phyloP scores from a whole-genome alignment of 1,140 invertebrate genomes.

The Drosophila murphyi region DNA sequence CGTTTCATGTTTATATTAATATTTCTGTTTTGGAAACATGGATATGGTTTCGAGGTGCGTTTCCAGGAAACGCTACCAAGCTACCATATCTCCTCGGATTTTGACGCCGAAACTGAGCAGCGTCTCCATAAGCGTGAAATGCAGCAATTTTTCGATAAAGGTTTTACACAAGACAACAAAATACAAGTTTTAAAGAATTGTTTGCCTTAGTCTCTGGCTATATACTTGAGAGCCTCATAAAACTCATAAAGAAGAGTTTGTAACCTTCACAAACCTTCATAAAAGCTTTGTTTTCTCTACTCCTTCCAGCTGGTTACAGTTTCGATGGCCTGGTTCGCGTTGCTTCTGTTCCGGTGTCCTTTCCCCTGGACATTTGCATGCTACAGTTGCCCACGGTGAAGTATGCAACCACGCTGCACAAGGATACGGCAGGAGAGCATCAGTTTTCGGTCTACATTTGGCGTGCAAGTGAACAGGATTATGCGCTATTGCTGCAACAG shows the following conservation, averaged over 20 bases:
- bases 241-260: no score
- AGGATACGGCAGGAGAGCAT: conserved; percentile 47
- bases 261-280: no score
- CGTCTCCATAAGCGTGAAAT: not conserved
- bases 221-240: no score
- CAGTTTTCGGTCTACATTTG: conserved; percentile 71
- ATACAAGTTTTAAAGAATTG: not conserved
- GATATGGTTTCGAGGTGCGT: not conserved
- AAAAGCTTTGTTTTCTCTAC: not conserved
- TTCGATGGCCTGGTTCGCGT: conserved; percentile 71
- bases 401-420: conserved; percentile 74
- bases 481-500: conserved; percentile 44
- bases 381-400: conserved; percentile 63
- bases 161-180: not conserved
- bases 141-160: not conserved
- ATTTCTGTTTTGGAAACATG: not conserved
- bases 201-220: no score
- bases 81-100: not conserved
- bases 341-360: conserved; percentile 74
- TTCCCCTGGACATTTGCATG: conserved; percentile 82
- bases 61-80: not conserved
- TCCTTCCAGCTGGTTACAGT: conserved; percentile 58
- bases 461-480: conserved; percentile 43
- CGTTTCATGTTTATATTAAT: not conserved
- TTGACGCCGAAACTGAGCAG: not conserved